These are phyloP conservation scores for Myotis findleyi DNA, from an alignment of 2,797 vertebrate genomes.

Conservation along the genomic window DNA sequence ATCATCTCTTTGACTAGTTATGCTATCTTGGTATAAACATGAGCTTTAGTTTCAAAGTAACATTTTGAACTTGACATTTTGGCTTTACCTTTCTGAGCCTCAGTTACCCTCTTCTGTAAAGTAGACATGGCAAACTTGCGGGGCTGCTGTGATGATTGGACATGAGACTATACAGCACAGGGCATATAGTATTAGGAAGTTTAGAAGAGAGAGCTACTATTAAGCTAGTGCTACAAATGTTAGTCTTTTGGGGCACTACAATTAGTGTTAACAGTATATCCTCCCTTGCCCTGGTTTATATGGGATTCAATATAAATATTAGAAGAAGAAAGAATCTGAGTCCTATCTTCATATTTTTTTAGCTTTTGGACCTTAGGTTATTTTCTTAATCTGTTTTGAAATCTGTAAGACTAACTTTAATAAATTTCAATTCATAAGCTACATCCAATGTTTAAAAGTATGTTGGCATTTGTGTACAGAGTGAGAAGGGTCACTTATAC, in stretches of 20 bases:
- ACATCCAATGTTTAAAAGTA: background rate
- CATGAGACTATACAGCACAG: background rate
- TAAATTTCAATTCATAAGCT: background rate
- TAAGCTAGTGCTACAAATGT: background rate
- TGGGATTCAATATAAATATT: background rate
- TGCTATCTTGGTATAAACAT: background rate
- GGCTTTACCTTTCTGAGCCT: background rate
- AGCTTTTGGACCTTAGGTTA: background rate
- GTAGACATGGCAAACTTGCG: background rate
- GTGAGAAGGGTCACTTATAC: background rate
- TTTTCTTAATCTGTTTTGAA: background rate
- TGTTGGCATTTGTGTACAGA: background rate
- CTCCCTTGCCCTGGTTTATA: background rate
- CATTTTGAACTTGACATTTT: background rate
- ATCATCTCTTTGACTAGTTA: background rate
- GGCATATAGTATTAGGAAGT: background rate
- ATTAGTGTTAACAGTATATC: background rate
- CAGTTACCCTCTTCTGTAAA: background rate
- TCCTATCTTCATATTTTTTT: background rate
- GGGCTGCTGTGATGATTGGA: background rate
- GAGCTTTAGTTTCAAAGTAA: background rate
- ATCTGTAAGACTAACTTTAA: background rate
- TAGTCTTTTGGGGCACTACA: background rate
- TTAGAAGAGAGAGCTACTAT: background rate
- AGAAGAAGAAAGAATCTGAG: background rate